Base-by-base conservation (phyloP, 1,140 invertebrate genomes). In the Drosophila takahashii region DNA sequence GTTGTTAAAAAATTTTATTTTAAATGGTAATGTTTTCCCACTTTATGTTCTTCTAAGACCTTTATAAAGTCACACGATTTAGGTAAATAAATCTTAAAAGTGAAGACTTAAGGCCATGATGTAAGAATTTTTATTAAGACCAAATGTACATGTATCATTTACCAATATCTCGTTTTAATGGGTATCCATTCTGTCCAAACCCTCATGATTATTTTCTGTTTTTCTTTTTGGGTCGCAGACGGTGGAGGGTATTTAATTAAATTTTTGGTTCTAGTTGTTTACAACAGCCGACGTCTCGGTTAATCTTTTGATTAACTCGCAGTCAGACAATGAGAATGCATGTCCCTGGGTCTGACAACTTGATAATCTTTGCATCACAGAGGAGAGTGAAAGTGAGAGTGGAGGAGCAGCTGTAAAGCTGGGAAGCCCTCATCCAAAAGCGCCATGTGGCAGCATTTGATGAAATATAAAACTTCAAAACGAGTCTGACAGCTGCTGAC, bases 391-490 rank as follows among this genome's bases (percentile, higher is more conserved):
- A n/a, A 51, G 62, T 26, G 42, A 9, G 16, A 16, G 29, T 34
- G 26, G 36, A 15, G 37, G 34, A 37, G 41, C 10, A 3, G 16
- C 6, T 32, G 29, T 9, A 32, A 16, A 13, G 29, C 36, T n/a
- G 48, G 36, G 16, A 73, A 41, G 26, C 71, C 47, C 61, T 45
- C 60, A 75, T 39, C 61, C 53, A 47, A 52, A 61, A 64, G 80
- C 81, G 67, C 77, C 81, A 81, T 81, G 77, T 81, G 73, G 59
- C 77, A 61, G 60, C 48, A 81, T 86, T 86, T 86, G 78, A 86
- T 85, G 77, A 64, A 86, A 81, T 76, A 85, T 78, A 77, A 81
- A 85, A 86, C 58, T 76, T 65, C 54, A 65, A 77, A 81, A 81
- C 74, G 79, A 71, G 51, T 44, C 47, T 72, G 79, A 81, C 79